phyloP scores from a whole-genome alignment of 2,888 invertebrate species.

The Cryptus viduatorius region DNA sequence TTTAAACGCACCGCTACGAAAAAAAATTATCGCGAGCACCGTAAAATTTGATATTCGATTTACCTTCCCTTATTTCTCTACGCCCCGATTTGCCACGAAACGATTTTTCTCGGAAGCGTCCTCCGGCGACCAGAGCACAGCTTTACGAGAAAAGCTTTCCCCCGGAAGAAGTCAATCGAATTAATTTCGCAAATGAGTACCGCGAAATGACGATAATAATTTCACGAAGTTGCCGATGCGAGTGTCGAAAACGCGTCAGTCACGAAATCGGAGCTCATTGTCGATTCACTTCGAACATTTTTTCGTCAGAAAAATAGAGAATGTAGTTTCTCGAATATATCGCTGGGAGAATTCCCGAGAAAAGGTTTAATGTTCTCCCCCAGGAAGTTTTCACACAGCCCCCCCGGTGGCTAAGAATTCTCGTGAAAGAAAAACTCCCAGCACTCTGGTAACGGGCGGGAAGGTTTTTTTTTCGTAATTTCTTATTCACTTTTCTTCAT shows the following conservation, averaged over 20 bases:
- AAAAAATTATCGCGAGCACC: not conserved
- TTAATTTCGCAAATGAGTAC: not conserved
- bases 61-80: not conserved
- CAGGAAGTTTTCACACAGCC: slow-evolving; percentile 37
- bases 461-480: not conserved
- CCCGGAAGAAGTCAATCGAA: not conserved
- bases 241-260: not conserved
- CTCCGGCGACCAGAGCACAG: not conserved
- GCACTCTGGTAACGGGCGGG: slow-evolving; percentile 43
- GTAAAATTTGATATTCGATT: not conserved
- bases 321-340: not conserved
- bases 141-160: not conserved
- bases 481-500: not conserved
- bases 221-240: not conserved
- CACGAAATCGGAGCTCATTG: not conserved
- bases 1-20: not conserved
- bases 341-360: not conserved
- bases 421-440: slow-evolving; percentile 32
- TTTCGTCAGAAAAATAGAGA: not conserved
- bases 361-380: slow-evolving; percentile 41
- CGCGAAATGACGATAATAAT: not conserved
- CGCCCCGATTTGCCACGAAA: not conserved
- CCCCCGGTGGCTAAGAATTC: not conserved
- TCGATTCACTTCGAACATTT: not conserved
- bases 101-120: not conserved